Conservation (phyloP, 37 sponge, comb jelly and placozoan genomes). For the Dysidea cf. avara region DNA sequence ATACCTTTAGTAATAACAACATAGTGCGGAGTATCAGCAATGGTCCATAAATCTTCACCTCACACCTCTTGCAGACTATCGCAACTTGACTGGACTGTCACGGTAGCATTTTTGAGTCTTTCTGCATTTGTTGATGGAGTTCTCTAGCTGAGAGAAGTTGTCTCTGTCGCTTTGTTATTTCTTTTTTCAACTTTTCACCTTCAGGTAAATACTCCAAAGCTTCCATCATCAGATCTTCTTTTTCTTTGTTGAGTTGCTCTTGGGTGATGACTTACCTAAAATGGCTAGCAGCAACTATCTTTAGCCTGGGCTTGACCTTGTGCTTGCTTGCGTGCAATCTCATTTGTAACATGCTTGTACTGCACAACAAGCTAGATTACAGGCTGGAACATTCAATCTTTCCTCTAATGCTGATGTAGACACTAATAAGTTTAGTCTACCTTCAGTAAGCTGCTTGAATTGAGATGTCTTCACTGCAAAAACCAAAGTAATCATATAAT, state of each 20-base stretch:
- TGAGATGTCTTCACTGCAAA: too few relatives aligned
- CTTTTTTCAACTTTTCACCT: not conserved
- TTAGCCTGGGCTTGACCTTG: constrained; percentile 69
- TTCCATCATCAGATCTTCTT: constrained; percentile 4
- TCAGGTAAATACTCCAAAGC: constrained; percentile 20
- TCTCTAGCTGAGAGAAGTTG: not conserved
- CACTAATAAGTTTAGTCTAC: constrained; percentile 73
- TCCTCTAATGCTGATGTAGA: constrained; percentile 93
- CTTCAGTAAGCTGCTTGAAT: constrained; percentile 71
- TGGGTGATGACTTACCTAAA: not conserved
- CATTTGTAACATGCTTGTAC: constrained; percentile 67
- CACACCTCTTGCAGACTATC: too few relatives aligned
- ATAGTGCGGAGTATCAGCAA: too few relatives aligned
- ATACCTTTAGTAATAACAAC: too few relatives aligned
- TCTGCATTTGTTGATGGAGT: too few relatives aligned
- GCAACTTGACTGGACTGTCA: too few relatives aligned
- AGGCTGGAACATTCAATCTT: constrained; percentile 87
- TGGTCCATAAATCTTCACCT: too few relatives aligned
- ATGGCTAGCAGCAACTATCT: constrained; percentile 25
- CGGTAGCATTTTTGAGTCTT: too few relatives aligned
- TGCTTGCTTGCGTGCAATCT: constrained; percentile 66
- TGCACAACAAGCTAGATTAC: constrained; percentile 82
- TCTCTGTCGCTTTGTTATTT: not conserved
- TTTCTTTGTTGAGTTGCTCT: constrained; percentile 11
- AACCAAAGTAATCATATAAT: too few relatives aligned